phyloP scores from a whole-genome alignment of 2,113 vertebrate genomes.

The Limanda limanda region DNA sequence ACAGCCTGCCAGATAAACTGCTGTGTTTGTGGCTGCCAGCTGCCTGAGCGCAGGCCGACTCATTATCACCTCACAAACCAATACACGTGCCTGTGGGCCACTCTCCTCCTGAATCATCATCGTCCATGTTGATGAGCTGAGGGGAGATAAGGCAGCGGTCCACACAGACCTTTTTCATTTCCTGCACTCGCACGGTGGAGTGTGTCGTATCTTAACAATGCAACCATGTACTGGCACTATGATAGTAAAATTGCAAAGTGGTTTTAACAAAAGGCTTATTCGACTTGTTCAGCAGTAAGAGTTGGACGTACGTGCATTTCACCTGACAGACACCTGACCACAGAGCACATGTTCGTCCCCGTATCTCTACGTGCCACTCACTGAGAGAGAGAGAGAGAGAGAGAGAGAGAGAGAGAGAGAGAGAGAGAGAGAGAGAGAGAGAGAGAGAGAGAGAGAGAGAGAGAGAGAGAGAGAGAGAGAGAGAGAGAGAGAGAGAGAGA shows the following conservation, averaged over 20 bases:
- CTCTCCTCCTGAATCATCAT: slow-evolving; percentile 12
- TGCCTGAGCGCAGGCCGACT: slow-evolving; percentile 15
- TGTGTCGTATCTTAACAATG: slow-evolving; percentile 18
- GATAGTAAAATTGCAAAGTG: too few species aligned
- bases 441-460: too few species aligned
- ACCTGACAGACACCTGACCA: too few species aligned
- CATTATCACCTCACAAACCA: slow-evolving; percentile 36
- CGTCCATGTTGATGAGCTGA: slow-evolving; percentile 1
- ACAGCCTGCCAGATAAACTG: slow-evolving; percentile 63
- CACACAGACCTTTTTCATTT: slow-evolving; percentile 11
- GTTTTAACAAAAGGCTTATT: not conserved
- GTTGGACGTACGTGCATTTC: too few species aligned
- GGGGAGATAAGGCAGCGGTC: slow-evolving; percentile 5
- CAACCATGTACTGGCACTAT: not conserved
- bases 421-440: too few species aligned
- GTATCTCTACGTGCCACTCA: too few species aligned
- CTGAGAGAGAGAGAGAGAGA: too few species aligned
- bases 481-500: too few species aligned
- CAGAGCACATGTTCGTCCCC: too few species aligned
- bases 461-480: too few species aligned
- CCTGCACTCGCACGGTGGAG: not conserved
- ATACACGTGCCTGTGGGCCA: slow-evolving; percentile 18
- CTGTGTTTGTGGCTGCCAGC: slow-evolving; percentile 25
- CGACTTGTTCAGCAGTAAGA: not conserved
- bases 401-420: too few species aligned